Evolutionary conservation across 2,888 invertebrate genomes (phyloP).

Genomic region (Hirtodrosophila cameraria): DNA sequence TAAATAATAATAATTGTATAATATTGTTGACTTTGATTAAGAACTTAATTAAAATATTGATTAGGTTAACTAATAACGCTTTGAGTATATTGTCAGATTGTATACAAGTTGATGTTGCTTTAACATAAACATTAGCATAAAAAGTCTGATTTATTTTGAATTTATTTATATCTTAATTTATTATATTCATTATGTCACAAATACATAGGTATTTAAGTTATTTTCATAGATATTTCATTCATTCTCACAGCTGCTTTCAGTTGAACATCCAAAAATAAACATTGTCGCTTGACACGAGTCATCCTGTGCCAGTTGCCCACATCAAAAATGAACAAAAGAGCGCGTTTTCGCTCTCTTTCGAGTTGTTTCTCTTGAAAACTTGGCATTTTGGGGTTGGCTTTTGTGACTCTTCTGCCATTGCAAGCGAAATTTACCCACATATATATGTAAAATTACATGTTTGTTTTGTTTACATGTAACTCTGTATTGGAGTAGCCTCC

Average conservation of each 20-base stretch:
- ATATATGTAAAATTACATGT: not conserved
- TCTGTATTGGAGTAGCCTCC: too few relatives aligned
- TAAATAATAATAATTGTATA: not conserved
- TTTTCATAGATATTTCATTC: slow-evolving; percentile 2
- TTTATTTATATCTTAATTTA: not conserved
- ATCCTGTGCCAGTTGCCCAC: slow-evolving; percentile 36
- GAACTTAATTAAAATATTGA: too few relatives aligned
- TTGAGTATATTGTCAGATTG: too few relatives aligned
- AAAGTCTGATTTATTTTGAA: too few relatives aligned
- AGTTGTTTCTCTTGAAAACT: slow-evolving; percentile 29
- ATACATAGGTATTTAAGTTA: not conserved
- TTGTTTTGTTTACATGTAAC: not conserved
- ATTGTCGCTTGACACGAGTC: slow-evolving; percentile 12
- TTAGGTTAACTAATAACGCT: too few relatives aligned
- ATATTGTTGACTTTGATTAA: too few relatives aligned
- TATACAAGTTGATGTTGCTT: too few relatives aligned
- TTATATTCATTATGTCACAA: not conserved
- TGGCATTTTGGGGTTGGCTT: slow-evolving; percentile 22
- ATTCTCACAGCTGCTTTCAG: not conserved
- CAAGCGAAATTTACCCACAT: not conserved
- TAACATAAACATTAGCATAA: too few relatives aligned
- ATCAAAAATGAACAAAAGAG: slow-evolving; percentile 32
- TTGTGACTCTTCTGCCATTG: slow-evolving; percentile 4
- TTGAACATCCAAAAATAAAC: slow-evolving; percentile 8
- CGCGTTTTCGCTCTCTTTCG: slow-evolving; percentile 35